Evolutionary conservation across 2,113 vertebrate species (phyloP).

Genomic region (Oostethus manadensis): DNA sequence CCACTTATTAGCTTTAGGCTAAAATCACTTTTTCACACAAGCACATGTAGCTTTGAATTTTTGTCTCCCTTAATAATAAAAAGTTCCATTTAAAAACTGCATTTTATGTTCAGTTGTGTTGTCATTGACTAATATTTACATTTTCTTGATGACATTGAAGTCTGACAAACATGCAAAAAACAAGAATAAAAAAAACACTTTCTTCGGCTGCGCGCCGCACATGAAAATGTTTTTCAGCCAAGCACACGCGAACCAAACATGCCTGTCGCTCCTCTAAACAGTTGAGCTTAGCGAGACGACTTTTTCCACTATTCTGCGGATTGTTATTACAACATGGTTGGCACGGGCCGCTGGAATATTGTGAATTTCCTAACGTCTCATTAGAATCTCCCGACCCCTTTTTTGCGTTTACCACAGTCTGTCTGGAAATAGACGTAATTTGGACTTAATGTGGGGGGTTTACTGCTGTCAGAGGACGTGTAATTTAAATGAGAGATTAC

Average conservation of each 20-base stretch:
- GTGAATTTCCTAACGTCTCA: constrained; percentile 14
- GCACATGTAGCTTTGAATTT: too few species aligned
- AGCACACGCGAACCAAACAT: constrained; percentile 12
- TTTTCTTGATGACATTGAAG: too few species aligned
- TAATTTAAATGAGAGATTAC: constrained; percentile 7
- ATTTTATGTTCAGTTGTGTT: too few species aligned
- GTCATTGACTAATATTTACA: too few species aligned
- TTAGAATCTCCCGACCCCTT: neutral
- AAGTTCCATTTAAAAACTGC: too few species aligned
- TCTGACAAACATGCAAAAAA: too few species aligned
- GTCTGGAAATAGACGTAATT: neutral
- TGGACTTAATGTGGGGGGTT: neutral
- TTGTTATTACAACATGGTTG: constrained; percentile 31
- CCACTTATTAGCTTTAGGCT: too few species aligned
- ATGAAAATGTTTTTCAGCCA: constrained; percentile 15
- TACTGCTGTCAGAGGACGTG: neutral
- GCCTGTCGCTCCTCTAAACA: constrained; percentile 16
- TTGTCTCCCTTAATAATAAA: too few species aligned
- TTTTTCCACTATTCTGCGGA: constrained; percentile 30
- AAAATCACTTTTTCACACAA: too few species aligned
- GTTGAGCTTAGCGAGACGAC: constrained; percentile 9
- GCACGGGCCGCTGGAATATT: neutral
- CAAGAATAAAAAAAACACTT: too few species aligned
- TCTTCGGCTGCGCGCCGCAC: constrained; percentile 1
- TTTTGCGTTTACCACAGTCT: neutral